Evolutionary conservation across 2,888 invertebrate species (phyloP), one percentile per base, ranked within the genome.

Genomic region (Eurytoma californica): DNA sequence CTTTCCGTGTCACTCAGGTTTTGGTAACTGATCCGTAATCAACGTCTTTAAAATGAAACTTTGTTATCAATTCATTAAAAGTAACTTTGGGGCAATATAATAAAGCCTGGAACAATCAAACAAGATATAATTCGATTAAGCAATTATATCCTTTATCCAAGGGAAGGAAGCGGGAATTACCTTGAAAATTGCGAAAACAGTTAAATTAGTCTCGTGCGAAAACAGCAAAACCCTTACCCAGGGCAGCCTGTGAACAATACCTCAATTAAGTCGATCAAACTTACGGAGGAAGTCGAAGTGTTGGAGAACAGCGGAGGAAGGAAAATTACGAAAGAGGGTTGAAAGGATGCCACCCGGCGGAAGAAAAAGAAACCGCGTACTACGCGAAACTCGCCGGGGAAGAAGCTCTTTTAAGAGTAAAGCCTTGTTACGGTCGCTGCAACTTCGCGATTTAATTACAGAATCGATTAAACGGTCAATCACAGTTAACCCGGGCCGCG

Each of bases 381-480:
- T 39, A 5, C 39, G 39, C 39, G 39, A 39, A 39, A 39, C 39
- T 39, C 39, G 39, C 49, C 24, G 30, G 3, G 7, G 57, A 14
- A 14, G 61, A 28, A n/a, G 20, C 28, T 65, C 53, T 75, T 83
- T 83, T 83, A 85, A 86, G 84, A 86, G 84, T 82, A 82, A 83
- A 84, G 79, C 69, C 78, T 73, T 82, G 81, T 83, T 79, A 63
- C 66, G 61, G 13, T 16, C 60, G 24, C 60, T 60, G 24, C 28
- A 60, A 60, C 14, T 60, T 28, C 28, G 60, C 85, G 83, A 87
- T 87, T 88, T 85, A 86, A 88, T 88, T 87, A 87, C 84, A 86
- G 83, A 82, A 83, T 86, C 87, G 85, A 86, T 87, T 87, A 86
- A 88, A 86, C 86, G 86, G 86, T 87, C 87, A 86, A 87, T 88